Conservation (phyloP, 2,113 vertebrate genomes). For the Microcebus murinus region DNA sequence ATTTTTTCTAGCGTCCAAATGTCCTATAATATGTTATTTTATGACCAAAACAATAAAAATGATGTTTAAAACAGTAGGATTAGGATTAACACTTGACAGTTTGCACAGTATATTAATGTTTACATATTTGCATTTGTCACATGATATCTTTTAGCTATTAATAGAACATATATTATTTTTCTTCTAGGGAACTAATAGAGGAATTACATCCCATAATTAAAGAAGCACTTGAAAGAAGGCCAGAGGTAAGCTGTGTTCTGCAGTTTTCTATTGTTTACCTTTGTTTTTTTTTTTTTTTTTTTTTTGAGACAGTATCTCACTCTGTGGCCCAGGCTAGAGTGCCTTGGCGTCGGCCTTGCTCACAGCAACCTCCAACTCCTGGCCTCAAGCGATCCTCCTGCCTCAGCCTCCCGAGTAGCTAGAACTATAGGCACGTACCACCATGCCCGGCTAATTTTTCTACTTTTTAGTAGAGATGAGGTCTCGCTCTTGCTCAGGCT, state of each 20-base stretch:
- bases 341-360: too few species aligned
- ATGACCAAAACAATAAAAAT: neutral
- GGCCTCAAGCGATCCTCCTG: too few species aligned
- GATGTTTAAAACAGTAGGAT: neutral
- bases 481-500: too few species aligned
- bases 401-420: too few species aligned
- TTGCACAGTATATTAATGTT: neutral
- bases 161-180: conserved; percentile 44
- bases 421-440: too few species aligned
- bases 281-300: neutral
- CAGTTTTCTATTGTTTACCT: conserved; percentile 23
- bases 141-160: neutral
- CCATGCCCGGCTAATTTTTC: too few species aligned
- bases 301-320: too few species aligned
- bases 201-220: conserved; percentile 99
- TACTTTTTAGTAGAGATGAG: too few species aligned
- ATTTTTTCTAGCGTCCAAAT: conserved; percentile 12
- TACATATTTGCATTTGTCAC: conserved; percentile 1
- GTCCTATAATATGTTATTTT: neutral
- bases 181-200: conserved; percentile 95
- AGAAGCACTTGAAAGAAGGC: conserved; percentile 99
- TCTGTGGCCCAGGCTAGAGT: too few species aligned
- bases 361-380: too few species aligned
- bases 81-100: neutral
- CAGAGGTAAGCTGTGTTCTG: conserved; percentile 91